Evolutionary conservation across 2,888 invertebrate species (phyloP), one percentile per base, ranked within the genome.

Genomic region (Xestia sexstrigata): DNA sequence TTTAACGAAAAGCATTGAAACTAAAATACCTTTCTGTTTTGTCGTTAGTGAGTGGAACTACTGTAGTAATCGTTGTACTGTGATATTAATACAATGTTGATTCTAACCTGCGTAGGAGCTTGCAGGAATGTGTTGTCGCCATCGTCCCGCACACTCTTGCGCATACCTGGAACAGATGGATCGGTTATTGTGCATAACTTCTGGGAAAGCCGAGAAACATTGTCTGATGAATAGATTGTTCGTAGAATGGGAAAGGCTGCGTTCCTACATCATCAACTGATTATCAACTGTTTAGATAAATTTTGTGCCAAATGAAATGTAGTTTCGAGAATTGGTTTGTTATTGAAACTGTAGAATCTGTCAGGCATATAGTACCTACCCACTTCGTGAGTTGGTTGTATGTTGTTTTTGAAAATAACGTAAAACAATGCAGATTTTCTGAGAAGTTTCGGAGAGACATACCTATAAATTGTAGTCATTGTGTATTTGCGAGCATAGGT

Each of bases 121-220:
- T 94, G 96, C 67, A 96, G 93, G 89, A 93, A 96, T 84, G 93
- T 92, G 90, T 92, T 94, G 89, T 96, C 94, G 81, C 93, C 94
- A 75, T 96, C 96, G 26, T 96, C 96, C 63, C 95, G 92, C 55
- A 92, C 84, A 78, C 91, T 93, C 87, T 95, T 95, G 79, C 95
- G 88, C 78, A 81, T 79, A 88, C 88, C 88, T 88, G 93, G 76
- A 91, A 66, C 66, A 87, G 20, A 87, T 79, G 26, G 65, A 66
- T 23, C 60, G 42, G 75, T 83, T 86, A 86, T 35, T 82, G 72
- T 55, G 67, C 20, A 73, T 35, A 39, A 7, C 62, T 82, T 86
- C 86, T 68, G 70, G 75, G 75, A 86, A 83, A 76, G 63, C 58
- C 77, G 63, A 67, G 30, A 73, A 82, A 62, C 9, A 52, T 42